Base-by-base conservation (phyloP, 2,113 vertebrate genomes). In the Corythornis madagascariensis region DNA sequence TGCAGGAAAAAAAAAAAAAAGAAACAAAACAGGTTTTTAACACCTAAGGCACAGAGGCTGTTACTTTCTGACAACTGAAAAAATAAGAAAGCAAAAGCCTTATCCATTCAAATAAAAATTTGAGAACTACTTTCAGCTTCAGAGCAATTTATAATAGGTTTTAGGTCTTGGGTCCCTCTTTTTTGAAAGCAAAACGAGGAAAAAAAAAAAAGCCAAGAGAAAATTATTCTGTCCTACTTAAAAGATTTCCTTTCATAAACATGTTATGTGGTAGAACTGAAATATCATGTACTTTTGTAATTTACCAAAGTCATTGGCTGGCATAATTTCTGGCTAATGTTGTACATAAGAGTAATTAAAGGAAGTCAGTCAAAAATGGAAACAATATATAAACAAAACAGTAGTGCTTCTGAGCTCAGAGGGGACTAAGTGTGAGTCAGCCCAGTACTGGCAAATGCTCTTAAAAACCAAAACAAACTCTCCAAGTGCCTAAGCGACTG, bases 1-100 rank as follows among this genome's bases (percentile, higher is more conserved):
- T 99, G 96, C 43, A 90, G 63, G 63, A 66, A 93, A 65, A 96
- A 57, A 50, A 89, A 35, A 38, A 95, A 57, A 50, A 89, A 85
- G 25, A 18, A 79, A 35, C 4, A 56, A 47, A 87, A 33, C 4
- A 43, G 13, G 24, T 57, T 89, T 89, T 88, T 1, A 9, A 70
- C 25, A 85, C 4, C 7, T 25, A 63, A 56, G n/a, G n/a, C 42
- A 64, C 12, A 47, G 40, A 4, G 4, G 1, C 35, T 31, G 11
- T 4, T 38, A 35, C 18, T 79, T 78, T 29, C 45, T 38, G 63
- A 69, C 15, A 48, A 6, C 13, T 43, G 11, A 77, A 56, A 13
- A 43, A 16, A 28, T 64, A 63, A 40, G 10, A 67, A 56, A 72
- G 40, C n/a, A 86, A 45, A 72, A 56, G 18, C 2, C 17, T 70